Percentiles rank a stretch among this genome's conserved stretches.
phyloP scores from a whole-genome alignment of 2,888 invertebrate genomes.

The Stenichneumon culpator region DNA sequence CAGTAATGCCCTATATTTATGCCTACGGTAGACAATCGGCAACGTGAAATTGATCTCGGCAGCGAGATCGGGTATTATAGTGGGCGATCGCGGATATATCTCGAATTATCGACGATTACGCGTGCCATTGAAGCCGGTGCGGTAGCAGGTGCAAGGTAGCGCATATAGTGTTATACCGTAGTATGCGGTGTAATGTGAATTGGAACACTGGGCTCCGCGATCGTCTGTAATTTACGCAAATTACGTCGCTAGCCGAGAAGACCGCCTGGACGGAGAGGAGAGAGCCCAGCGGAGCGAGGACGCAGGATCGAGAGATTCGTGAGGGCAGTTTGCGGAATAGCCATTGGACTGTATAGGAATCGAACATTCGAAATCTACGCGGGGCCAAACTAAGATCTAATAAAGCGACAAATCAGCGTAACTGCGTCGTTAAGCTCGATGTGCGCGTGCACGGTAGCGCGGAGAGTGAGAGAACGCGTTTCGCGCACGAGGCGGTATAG shows the following conservation, averaged over 20 bases:
- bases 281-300: background rate
- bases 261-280: slow-evolving; percentile 12
- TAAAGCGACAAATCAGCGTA: slow-evolving; percentile 85
- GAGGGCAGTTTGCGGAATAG: slow-evolving; percentile 48
- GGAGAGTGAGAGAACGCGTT: slow-evolving; percentile 73
- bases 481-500: slow-evolving; percentile 25
- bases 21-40: slow-evolving; percentile 42
- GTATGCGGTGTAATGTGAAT: slow-evolving; percentile 40
- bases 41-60: slow-evolving; percentile 30
- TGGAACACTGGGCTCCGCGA: slow-evolving; percentile 48
- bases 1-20: background rate
- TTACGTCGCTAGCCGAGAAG: slow-evolving; percentile 61
- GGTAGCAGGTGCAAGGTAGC: slow-evolving; percentile 48
- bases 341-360: slow-evolving; percentile 9
- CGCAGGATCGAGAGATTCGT: slow-evolving; percentile 67
- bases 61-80: slow-evolving; percentile 58
- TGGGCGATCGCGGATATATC: slow-evolving; percentile 63
- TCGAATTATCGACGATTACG: slow-evolving; percentile 83
- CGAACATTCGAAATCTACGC: slow-evolving; percentile 48
- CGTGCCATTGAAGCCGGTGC: slow-evolving; percentile 78
- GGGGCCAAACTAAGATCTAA: slow-evolving; percentile 83
- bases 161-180: slow-evolving; percentile 15
- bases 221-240: slow-evolving; percentile 74
- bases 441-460: slow-evolving; percentile 73
- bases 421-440: slow-evolving; percentile 67